These are phyloP conservation scores for Lasioglossum oenotherae DNA, from an alignment of 2,888 invertebrate species.

Conservation along the genomic window DNA sequence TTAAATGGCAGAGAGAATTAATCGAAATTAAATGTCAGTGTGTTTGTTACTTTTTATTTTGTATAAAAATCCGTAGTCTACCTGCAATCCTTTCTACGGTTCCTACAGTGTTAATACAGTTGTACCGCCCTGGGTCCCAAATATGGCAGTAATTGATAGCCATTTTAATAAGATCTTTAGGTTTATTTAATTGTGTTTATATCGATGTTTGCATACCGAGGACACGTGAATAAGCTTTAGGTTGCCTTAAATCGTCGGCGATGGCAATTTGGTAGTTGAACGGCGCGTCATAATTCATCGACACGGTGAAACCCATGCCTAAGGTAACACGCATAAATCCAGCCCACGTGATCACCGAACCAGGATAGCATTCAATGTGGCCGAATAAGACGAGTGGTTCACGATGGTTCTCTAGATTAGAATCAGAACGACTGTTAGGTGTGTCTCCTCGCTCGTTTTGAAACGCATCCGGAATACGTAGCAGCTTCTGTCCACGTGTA, in stretches of 20 bases:
- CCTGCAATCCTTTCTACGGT: too few relatives aligned
- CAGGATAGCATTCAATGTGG: conserved; percentile 65
- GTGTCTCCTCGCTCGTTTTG: conserved; percentile 73
- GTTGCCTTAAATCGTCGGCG: conserved; percentile 21
- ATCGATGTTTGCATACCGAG: conserved; percentile 6
- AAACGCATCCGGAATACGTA: conserved; percentile 77
- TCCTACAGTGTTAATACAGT: neutral
- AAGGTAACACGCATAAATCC: conserved; percentile 44
- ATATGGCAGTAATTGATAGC: neutral
- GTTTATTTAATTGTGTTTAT: conserved; percentile 2
- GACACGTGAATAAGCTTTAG: conserved; percentile 3
- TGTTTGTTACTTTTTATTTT: neutral
- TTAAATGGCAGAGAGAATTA: too few relatives aligned
- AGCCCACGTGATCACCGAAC: conserved; percentile 46
- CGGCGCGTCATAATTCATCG: conserved; percentile 26
- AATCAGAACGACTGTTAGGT: conserved; percentile 78
- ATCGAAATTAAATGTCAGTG: too few relatives aligned
- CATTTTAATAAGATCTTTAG: conserved; percentile 1
- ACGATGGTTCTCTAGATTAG: conserved; percentile 77
- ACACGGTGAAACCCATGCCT: conserved; percentile 35
- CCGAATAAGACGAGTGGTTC: conserved; percentile 74
- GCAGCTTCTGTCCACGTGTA: conserved; percentile 72
- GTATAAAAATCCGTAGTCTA: too few relatives aligned
- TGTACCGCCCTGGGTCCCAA: neutral
- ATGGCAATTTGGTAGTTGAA: conserved; percentile 26